Percentiles rank a stretch among this genome's conserved stretches.
Evolutionary conservation across 2,113 vertebrate species (phyloP).

Genomic region (Tragelaphus imberbis): DNA sequence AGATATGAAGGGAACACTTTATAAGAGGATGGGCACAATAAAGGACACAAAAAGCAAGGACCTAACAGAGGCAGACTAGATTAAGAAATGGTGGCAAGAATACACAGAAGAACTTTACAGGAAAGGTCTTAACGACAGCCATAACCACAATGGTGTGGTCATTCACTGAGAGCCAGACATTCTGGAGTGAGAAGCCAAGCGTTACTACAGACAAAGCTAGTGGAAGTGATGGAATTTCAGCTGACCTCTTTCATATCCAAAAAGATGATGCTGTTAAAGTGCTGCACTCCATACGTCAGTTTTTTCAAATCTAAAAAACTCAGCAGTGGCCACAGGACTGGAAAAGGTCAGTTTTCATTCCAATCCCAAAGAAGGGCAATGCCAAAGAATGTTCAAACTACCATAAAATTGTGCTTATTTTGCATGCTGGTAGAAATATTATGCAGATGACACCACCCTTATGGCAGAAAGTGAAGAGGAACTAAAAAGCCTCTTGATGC

Average conservation of each 20-base stretch:
- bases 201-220: background rate
- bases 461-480: too few relatives aligned
- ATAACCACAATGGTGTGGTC: background rate
- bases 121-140: background rate
- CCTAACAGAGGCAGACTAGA: background rate
- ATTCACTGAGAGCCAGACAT: background rate
- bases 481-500: too few relatives aligned
- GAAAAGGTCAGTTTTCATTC: background rate
- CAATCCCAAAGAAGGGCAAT: background rate
- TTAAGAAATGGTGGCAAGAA: background rate
- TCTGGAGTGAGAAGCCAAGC: background rate
- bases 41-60: background rate
- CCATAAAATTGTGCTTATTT: background rate
- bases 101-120: background rate
- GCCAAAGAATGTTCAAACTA: background rate
- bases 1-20: background rate
- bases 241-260: background rate
- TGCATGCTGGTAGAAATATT: background rate
- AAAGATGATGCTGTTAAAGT: background rate
- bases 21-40: background rate
- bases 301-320: background rate
- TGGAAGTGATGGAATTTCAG: background rate
- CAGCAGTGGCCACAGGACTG: background rate
- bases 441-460: too few relatives aligned
- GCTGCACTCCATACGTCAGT: fast-evolving